phyloP scores from a whole-genome alignment of 2,113 vertebrate genomes.

The Corythornis vintsioides region DNA sequence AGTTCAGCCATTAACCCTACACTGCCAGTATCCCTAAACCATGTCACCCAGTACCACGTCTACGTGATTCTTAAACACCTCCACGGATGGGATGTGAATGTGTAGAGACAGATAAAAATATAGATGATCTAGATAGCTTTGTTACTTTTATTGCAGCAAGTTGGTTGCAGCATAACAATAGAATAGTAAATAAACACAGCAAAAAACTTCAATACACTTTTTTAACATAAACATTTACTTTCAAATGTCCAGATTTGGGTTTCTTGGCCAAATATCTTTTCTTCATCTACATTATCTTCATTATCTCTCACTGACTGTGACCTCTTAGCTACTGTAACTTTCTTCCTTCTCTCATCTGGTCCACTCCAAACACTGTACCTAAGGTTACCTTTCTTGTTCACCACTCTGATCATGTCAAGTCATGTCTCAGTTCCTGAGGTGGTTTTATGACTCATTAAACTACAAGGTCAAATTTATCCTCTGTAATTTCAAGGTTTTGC shows the following conservation, averaged over 20 bases:
- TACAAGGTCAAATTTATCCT: slow-evolving; percentile 23
- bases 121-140: background rate
- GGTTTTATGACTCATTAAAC: slow-evolving; percentile 12
- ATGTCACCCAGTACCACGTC: no score
- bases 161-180: background rate
- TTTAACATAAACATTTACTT: background rate
- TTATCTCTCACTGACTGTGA: background rate
- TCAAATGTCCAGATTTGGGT: background rate
- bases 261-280: background rate
- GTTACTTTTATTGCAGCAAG: background rate
- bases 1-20: no score
- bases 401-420: background rate
- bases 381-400: slow-evolving; percentile 40
- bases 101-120: background rate
- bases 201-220: background rate
- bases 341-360: background rate
- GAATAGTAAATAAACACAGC: background rate
- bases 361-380: background rate
- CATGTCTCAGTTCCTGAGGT: background rate
- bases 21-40: no score
- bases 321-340: background rate
- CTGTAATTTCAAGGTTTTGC: background rate
- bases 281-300: background rate
- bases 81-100: background rate
- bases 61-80: no score